phyloP scores from a whole-genome alignment of 2,888 invertebrate species.

The Salticus scenicus region DNA sequence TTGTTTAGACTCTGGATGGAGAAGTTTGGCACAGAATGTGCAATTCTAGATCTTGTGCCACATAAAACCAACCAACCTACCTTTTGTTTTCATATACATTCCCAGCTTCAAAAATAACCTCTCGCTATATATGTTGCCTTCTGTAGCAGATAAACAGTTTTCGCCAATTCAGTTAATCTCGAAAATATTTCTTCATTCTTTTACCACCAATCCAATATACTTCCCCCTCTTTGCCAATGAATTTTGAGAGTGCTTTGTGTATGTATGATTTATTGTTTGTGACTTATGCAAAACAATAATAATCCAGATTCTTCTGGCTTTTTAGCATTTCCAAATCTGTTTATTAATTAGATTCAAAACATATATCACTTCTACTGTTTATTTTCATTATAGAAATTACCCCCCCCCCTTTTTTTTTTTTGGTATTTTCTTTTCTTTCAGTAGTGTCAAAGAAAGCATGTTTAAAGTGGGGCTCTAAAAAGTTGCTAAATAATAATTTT shows the following conservation, averaged over 20 bases:
- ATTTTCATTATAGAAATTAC: not conserved
- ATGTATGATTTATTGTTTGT: not conserved
- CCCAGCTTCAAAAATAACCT: not conserved
- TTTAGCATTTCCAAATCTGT: not conserved
- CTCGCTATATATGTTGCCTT: not conserved
- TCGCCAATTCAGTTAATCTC: not conserved
- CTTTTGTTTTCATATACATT: slow-evolving; percentile 1
- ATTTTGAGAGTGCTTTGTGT: not conserved
- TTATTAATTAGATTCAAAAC: not conserved
- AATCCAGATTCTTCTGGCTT: not conserved
- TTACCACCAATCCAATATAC: not conserved
- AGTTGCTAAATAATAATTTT: not conserved
- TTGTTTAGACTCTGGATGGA: too few relatives aligned
- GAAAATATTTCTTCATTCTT: not conserved
- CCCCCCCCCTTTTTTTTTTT: too few relatives aligned
- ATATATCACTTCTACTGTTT: not conserved
- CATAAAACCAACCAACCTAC: too few relatives aligned
- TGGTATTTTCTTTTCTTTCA: not conserved
- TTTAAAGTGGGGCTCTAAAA: not conserved
- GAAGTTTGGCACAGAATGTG: too few relatives aligned
- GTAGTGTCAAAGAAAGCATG: not conserved
- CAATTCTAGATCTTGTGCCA: too few relatives aligned
- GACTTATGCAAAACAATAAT: not conserved
- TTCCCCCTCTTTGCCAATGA: not conserved
- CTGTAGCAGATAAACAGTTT: not conserved